These are phyloP conservation scores for Salvelinus fontinalis DNA, from an alignment of 2,113 vertebrate genomes.

Conservation along the genomic window DNA sequence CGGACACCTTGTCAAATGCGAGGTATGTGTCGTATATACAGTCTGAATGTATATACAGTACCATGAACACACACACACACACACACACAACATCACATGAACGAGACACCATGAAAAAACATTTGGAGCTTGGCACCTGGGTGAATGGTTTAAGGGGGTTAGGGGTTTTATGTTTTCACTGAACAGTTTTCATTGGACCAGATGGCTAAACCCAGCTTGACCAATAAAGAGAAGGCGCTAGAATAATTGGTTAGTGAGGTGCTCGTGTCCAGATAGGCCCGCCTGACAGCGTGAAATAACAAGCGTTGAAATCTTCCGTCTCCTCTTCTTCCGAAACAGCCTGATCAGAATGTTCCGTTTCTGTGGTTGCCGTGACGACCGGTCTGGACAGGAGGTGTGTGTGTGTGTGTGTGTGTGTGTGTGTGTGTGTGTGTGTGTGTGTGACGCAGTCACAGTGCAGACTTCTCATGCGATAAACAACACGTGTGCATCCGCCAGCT, in stretches of 20 bases:
- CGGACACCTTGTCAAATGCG: slow-evolving; percentile 54
- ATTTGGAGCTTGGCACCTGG: slow-evolving; percentile 14
- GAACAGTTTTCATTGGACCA: not conserved
- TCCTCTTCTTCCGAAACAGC: slow-evolving; percentile 1
- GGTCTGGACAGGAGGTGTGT: slow-evolving; percentile 25
- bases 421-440: slow-evolving; percentile 1
- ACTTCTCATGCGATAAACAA: not conserved
- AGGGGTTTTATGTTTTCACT: not conserved
- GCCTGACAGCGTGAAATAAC: not conserved
- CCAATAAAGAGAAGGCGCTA: slow-evolving; percentile 41
- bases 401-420: not conserved
- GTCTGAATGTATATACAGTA: slow-evolving; percentile 68
- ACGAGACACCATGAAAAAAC: slow-evolving; percentile 49
- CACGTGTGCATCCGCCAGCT: not conserved
- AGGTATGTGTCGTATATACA: slow-evolving; percentile 75
- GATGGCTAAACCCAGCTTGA: slow-evolving; percentile 8
- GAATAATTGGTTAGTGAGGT: slow-evolving; percentile 20
- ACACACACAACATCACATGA: slow-evolving; percentile 38
- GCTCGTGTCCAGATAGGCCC: slow-evolving; percentile 30
- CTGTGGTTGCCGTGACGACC: slow-evolving; percentile 2
- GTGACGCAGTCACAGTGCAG: not conserved
- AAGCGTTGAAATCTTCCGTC: not conserved
- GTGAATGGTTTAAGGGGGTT: not conserved
- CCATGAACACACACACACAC: slow-evolving; percentile 57
- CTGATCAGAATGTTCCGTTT: slow-evolving; percentile 4